A percentile compares a stretch with the other conserved stretches of the same genome.
Evolutionary conservation across 2,888 invertebrate species (phyloP).

Genomic region (Strigamia transsilvanica): DNA sequence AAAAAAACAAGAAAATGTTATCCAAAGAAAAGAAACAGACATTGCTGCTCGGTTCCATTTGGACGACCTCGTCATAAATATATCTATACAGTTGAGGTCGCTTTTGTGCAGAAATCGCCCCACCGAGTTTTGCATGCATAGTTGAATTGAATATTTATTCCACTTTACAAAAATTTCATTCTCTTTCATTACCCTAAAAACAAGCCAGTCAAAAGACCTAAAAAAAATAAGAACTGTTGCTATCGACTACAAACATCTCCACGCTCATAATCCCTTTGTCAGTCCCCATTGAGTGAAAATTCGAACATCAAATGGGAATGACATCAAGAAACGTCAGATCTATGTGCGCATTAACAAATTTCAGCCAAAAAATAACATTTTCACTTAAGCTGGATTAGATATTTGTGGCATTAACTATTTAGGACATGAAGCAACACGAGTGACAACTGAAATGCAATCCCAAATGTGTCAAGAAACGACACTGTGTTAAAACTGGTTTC

Average conservation of each 20-base stretch:
- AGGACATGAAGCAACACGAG: too few relatives aligned
- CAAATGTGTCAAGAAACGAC: too few relatives aligned
- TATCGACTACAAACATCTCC: not conserved
- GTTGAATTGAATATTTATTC: conserved; percentile 45
- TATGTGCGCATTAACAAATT: too few relatives aligned
- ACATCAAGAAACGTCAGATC: too few relatives aligned
- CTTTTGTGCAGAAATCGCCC: conserved; percentile 18
- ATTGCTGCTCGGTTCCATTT: conserved; percentile 9
- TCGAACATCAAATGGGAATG: too few relatives aligned
- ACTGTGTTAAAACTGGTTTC: too few relatives aligned
- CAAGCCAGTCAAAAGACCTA: not conserved
- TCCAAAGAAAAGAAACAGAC: conserved; percentile 31
- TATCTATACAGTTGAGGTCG: conserved; percentile 23
- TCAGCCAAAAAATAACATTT: too few relatives aligned
- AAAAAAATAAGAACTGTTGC: not conserved
- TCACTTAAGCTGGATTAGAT: too few relatives aligned
- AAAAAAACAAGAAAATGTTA: not conserved
- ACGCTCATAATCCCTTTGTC: not conserved
- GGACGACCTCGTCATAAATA: conserved; percentile 33
- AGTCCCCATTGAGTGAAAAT: too few relatives aligned
- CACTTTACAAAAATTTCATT: conserved; percentile 17
- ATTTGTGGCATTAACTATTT: too few relatives aligned
- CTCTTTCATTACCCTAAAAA: conserved; percentile 26
- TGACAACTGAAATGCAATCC: too few relatives aligned
- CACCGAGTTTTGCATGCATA: conserved; percentile 38